Percentiles rank a stretch among this genome's conserved stretches.
Conservation (phyloP, 2,888 invertebrate genomes). For the Dryobotodes eremita region DNA sequence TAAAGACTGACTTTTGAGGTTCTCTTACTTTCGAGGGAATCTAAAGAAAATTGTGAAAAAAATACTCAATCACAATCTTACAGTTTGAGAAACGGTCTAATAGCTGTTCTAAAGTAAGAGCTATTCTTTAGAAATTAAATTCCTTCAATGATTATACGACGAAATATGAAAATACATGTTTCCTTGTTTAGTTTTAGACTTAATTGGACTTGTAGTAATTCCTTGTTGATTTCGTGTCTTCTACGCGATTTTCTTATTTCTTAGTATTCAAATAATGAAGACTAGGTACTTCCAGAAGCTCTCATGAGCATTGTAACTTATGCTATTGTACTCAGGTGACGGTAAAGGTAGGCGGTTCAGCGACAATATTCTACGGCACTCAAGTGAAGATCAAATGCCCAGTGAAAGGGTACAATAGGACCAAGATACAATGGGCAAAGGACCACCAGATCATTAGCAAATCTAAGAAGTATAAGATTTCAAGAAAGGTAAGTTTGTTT, state of each 20-base stretch:
- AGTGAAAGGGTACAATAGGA: constrained; percentile 95
- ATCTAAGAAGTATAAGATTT: constrained; percentile 96
- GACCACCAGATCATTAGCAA: constrained; percentile 95
- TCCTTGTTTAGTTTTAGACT: no score
- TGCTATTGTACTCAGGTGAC: constrained; percentile 89
- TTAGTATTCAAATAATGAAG: not conserved
- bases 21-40: not conserved
- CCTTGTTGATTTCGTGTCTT: not conserved
- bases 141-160: no score
- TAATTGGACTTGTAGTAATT: not conserved
- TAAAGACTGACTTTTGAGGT: constrained; percentile 55
- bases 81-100: not conserved
- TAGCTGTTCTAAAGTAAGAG: not conserved
- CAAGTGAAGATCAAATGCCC: constrained; percentile 98
- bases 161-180: not conserved
- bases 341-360: constrained; percentile 97
- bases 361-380: constrained; percentile 97
- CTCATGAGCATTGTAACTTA: not conserved
- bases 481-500: constrained; percentile 92
- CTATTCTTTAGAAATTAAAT: no score
- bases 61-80: not conserved
- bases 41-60: not conserved
- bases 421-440: constrained; percentile 97
- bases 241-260: not conserved
- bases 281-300: not conserved